Evolutionary conservation across 2,888 invertebrate species (phyloP), one percentile per base, ranked within the genome.

Genomic region (Spicauda simplicius): DNA sequence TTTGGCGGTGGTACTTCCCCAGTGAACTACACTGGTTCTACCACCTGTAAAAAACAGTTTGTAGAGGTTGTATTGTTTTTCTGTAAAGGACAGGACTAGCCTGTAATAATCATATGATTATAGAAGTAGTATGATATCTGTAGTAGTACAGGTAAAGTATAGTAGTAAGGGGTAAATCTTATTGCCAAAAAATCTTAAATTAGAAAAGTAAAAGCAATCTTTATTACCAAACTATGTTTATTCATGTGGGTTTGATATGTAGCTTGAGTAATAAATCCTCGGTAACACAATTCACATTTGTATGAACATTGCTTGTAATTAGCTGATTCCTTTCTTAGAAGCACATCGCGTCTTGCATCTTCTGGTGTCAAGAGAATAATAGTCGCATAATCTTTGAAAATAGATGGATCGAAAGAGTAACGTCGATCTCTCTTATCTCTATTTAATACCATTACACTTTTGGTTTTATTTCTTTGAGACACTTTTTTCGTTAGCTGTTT

Each of bases 161-260:
- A n/a, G n/a, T n/a, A n/a, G n/a, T n/a, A n/a, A n/a, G n/a, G n/a
- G n/a, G n/a, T 25, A 25, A 25, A 5, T 5, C 25, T 25, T 5
- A 25, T 25, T 5, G 5, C 25, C 25, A 25, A 25, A 25, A 25
- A 25, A 25, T 25, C 25, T 25, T 25, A 25, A 25, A 25, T 25
- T 25, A 25, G 3, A 14, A 14, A 45, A 45, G n/a, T 12, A 45
- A 45, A 45, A 45, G 14, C 4, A 45, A 12, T 59, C 33, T 50
- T 54, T 65, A 81, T 76, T 70, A 83, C 84, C 66, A 59, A 25
- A 65, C 75, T 79, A 71, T 83, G 83, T 70, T 78, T 83, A 37
- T 80, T 81, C 73, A 74, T 75, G 69, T 83, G 84, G 71, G 82
- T 82, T 0, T 81, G 76, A 73, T 73, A 83, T 16, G 83, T 75